These are phyloP conservation scores for Chaenocephalus aceratus DNA, from an alignment of 2,113 vertebrate species.

Conservation along the genomic window DNA sequence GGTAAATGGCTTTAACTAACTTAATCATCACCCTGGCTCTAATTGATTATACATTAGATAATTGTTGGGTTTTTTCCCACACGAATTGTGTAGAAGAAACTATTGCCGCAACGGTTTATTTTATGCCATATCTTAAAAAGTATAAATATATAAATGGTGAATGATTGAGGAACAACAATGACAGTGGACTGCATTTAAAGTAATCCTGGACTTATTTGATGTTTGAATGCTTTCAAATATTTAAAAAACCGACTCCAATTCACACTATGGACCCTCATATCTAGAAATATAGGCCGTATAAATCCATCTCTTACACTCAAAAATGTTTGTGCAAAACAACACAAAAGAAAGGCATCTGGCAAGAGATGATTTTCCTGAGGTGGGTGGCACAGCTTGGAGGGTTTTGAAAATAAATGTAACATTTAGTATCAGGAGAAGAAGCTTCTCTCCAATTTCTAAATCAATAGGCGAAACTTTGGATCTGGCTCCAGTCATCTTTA, in stretches of 20 bases:
- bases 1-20: constrained; percentile 39
- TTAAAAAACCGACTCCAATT: background rate
- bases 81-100: background rate
- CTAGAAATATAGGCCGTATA: background rate
- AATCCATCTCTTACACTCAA: background rate
- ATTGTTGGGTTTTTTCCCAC: background rate
- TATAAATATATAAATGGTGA: background rate
- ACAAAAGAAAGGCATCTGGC: constrained; percentile 3
- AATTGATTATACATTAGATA: constrained; percentile 6
- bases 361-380: background rate
- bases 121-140: background rate
- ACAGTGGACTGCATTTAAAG: constrained; percentile 4
- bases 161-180: background rate
- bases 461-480: constrained; percentile 6
- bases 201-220: background rate
- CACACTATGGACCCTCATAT: background rate
- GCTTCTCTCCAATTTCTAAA: background rate
- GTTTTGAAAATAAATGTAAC: background rate
- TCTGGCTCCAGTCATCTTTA: constrained; percentile 28
- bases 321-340: background rate
- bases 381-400: background rate
- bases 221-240: background rate
- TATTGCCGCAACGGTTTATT: background rate
- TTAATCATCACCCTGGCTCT: constrained; percentile 34
- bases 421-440: constrained; percentile 1